phyloP scores from a whole-genome alignment of 2,797 vertebrate species.

The Premnoplex brunnescens region DNA sequence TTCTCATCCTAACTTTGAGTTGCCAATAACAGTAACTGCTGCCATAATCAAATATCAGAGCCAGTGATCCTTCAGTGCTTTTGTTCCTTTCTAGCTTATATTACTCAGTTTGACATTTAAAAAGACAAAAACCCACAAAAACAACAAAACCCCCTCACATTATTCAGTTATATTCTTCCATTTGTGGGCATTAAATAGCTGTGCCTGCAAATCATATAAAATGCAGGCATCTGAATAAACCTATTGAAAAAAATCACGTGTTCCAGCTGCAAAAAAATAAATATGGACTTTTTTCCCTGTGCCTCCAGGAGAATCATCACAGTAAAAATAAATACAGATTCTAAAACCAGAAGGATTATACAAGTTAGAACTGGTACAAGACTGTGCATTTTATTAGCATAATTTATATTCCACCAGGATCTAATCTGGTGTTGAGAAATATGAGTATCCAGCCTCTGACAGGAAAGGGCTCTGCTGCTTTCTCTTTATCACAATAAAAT shows the following conservation, averaged over 20 bases:
- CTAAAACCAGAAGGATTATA: constrained; percentile 28
- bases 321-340: constrained; percentile 57
- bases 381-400: constrained; percentile 30
- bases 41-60: background rate
- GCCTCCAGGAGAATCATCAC: constrained; percentile 24
- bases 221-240: background rate
- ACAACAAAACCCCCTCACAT: background rate
- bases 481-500: background rate
- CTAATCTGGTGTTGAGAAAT: background rate
- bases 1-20: background rate
- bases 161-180: background rate
- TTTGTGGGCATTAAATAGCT: background rate
- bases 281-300: background rate
- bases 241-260: background rate
- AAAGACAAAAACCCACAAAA: background rate
- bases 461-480: background rate
- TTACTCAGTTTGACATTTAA: background rate
- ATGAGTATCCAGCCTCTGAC: background rate
- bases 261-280: constrained; percentile 36
- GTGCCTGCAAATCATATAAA: background rate
- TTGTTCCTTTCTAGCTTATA: background rate
- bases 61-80: background rate
- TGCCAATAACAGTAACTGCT: constrained; percentile 4
- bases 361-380: constrained; percentile 17
- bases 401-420: constrained; percentile 7